phyloP scores from a whole-genome alignment of 2,797 vertebrate species.

The Amblyraja radiata region DNA sequence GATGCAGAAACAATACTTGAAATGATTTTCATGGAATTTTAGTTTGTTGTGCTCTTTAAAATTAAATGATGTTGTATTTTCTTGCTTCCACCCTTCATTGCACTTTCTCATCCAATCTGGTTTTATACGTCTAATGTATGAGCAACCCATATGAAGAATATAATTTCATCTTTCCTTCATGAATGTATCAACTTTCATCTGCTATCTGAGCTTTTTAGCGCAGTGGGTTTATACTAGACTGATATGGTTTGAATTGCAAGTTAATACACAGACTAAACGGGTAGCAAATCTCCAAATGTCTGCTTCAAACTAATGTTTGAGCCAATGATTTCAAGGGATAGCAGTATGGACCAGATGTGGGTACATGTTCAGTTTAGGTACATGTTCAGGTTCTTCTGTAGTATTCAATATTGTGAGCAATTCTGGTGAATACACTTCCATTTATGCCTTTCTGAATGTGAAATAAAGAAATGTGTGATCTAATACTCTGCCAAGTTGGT shows the following conservation, averaged over 20 bases:
- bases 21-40: not conserved
- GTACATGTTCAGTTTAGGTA: not conserved
- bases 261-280: not conserved
- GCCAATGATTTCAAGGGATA: not conserved
- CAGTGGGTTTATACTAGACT: not conserved
- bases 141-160: not conserved
- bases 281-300: not conserved
- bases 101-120: not conserved
- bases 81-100: not conserved
- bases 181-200: not conserved
- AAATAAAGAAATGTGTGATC: not conserved
- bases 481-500: not conserved
- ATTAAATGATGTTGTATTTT: not conserved
- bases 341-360: too few species aligned
- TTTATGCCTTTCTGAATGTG: constrained; percentile 5
- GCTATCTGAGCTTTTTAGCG: not conserved
- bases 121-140: not conserved
- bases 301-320: not conserved
- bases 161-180: not conserved
- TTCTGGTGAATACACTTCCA: not conserved
- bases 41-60: not conserved
- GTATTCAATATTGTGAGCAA: not conserved
- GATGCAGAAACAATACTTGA: not conserved
- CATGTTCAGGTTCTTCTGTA: not conserved
- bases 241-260: not conserved